A percentile compares a stretch with the other conserved stretches of the same genome.
phyloP scores from a whole-genome alignment of 2,113 vertebrate species.

The Psammodynastes pulverulentus region DNA sequence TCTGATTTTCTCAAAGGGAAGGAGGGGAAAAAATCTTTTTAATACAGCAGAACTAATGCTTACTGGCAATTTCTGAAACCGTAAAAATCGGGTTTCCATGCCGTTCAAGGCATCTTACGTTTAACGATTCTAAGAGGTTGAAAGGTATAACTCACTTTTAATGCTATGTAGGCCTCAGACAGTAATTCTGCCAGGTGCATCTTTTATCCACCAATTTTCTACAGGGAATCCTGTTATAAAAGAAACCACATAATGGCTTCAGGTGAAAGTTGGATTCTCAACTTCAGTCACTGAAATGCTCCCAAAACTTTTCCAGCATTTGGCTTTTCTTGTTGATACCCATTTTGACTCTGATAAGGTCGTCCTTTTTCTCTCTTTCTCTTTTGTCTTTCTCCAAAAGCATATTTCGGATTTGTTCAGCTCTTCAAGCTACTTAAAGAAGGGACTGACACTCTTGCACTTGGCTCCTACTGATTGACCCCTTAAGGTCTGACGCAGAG shows the following conservation, averaged over 20 bases:
- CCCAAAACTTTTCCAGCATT: constrained; percentile 6
- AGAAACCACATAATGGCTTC: constrained; percentile 27
- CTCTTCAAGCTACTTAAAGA: constrained; percentile 43
- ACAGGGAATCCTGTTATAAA: constrained; percentile 5
- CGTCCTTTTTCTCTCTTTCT: constrained; percentile 10
- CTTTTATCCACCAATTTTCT: constrained; percentile 33
- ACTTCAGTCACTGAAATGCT: neutral
- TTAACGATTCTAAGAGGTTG: constrained; percentile 17
- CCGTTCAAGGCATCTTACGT: constrained; percentile 4
- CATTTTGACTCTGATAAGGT: constrained; percentile 35
- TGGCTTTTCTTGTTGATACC: constrained; percentile 23
- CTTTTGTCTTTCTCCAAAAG: neutral
- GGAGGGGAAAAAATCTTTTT: neutral
- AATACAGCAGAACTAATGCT: constrained; percentile 26
- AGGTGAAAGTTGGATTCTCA: neutral
- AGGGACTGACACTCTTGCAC: neutral
- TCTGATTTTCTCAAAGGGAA: neutral
- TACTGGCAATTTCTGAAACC: constrained; percentile 15
- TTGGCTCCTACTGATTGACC: constrained; percentile 46
- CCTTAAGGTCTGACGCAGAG: constrained; percentile 40
- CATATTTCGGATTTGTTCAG: constrained; percentile 15
- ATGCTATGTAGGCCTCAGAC: neutral
- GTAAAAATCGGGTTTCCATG: neutral
- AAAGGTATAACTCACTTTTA: constrained; percentile 29
- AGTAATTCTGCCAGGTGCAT: constrained; percentile 27